Base-by-base conservation (phyloP, 2,113 vertebrate species). In the Neofelis nebulosa region DNA sequence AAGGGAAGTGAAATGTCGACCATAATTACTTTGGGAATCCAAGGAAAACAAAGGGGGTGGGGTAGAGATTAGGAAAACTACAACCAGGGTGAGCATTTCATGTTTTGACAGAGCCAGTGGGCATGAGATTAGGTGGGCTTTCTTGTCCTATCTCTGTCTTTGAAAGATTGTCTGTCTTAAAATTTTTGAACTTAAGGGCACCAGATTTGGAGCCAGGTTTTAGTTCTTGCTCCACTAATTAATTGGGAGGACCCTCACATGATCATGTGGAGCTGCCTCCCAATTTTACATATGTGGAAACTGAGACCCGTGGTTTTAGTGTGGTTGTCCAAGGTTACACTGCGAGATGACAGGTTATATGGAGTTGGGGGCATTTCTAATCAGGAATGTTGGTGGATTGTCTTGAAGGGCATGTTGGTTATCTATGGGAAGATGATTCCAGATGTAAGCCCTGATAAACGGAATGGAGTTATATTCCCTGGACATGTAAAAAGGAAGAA, bases 241-340 rank as follows among this genome's bases (percentile, higher is more conserved):
- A 66, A 61, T 91, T 88, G 65, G 33, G 79, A 95, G 65, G 18
- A 16, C 9, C 45, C 31, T 65, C 69, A 66, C 36, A 9, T 89
- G 92, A 84, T 45, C 50, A 65, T 7, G 15, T 85, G n/a, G 25
- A 33, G 7, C 48, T 89, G 21, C 19, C 3, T 71, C 89, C 66
- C 38, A 71, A 63, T 80, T 84, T 92, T 89, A 85, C 10, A 1
- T 71, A 82, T 94, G 63, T 97, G 73, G n/a, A 76, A 89, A 92
- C 36, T 66, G 74, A 95, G 50, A 48, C 38, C 38, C 25, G 7
- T 29, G 7, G 7, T 45, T 76, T 94, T 87, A 38, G n/a, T 14
- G 23, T 88, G 61, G 82, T 78, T 96, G n/a, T 13, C 10, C 33
- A 80, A 76, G 41, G 41, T 89, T 52, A 65, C 66, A 92, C 27